Conservation (phyloP, 2,113 vertebrate species). For the Myotis brandtii region DNA sequence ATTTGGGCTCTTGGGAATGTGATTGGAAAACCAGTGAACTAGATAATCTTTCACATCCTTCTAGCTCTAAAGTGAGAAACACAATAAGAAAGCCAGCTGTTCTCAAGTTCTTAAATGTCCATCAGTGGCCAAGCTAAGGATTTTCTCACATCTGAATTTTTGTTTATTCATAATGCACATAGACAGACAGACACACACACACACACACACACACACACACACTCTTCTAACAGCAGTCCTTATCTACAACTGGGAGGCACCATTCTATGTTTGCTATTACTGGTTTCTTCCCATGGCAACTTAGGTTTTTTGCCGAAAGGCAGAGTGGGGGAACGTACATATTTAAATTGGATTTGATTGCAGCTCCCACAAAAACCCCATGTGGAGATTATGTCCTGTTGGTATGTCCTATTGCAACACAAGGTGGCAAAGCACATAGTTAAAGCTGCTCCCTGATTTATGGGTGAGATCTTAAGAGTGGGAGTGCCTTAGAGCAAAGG, state of each 20-base stretch:
- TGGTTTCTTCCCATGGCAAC: conserved; percentile 44
- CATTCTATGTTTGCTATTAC: neutral
- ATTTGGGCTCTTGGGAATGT: neutral
- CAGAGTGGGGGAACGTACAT: conserved; percentile 16
- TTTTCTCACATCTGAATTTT: conserved; percentile 57
- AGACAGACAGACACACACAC: neutral
- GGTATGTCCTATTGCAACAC: conserved; percentile 41
- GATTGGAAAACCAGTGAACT: conserved; percentile 7
- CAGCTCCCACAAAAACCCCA: neutral
- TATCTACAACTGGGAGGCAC: neutral
- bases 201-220: neutral
- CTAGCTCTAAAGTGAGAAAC: conserved; percentile 38
- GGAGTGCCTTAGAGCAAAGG: conserved; percentile 55
- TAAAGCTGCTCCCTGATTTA: neutral
- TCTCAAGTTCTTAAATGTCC: conserved; percentile 42
- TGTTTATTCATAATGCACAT: neutral
- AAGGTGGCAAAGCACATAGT: neutral
- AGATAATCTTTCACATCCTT: conserved; percentile 26
- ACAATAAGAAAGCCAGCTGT: conserved; percentile 37
- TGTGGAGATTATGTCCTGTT: conserved; percentile 1
- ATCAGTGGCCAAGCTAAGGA: neutral
- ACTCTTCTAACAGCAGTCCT: neutral
- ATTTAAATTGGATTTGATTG: conserved; percentile 65
- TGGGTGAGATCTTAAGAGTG: conserved; percentile 18
- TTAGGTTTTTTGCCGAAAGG: conserved; percentile 34